These are phyloP conservation scores for Hyperoodon ampullatus DNA, from an alignment of 2,113 vertebrate species.

Conservation along the genomic window DNA sequence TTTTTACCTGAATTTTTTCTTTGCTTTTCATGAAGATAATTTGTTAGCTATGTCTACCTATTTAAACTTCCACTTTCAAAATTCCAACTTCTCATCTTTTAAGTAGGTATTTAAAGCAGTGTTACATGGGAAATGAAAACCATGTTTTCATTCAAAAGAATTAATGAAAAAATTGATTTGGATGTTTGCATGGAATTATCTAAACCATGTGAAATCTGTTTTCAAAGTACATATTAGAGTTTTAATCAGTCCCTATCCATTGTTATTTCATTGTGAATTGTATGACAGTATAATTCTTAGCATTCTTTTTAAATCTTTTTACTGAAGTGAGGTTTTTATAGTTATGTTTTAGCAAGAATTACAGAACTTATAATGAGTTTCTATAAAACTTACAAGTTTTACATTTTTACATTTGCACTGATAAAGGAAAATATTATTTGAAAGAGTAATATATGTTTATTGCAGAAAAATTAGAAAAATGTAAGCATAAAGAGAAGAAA, in stretches of 20 bases:
- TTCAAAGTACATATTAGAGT: conserved; percentile 9
- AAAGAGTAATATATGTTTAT: not conserved
- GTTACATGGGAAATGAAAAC: conserved; percentile 17
- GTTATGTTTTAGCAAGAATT: not conserved
- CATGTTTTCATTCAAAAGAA: conserved; percentile 41
- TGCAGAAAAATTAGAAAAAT: not conserved
- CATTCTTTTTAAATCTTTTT: not conserved
- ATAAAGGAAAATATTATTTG: not conserved
- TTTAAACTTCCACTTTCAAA: not conserved
- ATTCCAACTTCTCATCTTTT: conserved; percentile 30
- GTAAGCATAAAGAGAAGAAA: not conserved
- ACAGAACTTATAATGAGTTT: not conserved
- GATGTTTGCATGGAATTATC: not conserved
- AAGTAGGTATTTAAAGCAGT: not conserved
- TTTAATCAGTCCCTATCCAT: not conserved
- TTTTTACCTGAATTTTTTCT: not conserved
- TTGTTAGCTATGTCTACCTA: not conserved
- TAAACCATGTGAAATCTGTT: conserved; percentile 11
- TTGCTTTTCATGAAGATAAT: conserved; percentile 15
- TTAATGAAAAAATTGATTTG: conserved; percentile 40
- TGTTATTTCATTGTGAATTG: not conserved
- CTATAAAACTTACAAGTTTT: not conserved
- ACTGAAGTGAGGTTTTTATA: conserved; percentile 15
- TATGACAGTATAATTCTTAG: not conserved
- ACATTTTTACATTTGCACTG: not conserved